A percentile compares a stretch with the other conserved stretches of the same genome.
Evolutionary conservation across 2,888 invertebrate species (phyloP).

Genomic region (Tenodera sinensis): DNA sequence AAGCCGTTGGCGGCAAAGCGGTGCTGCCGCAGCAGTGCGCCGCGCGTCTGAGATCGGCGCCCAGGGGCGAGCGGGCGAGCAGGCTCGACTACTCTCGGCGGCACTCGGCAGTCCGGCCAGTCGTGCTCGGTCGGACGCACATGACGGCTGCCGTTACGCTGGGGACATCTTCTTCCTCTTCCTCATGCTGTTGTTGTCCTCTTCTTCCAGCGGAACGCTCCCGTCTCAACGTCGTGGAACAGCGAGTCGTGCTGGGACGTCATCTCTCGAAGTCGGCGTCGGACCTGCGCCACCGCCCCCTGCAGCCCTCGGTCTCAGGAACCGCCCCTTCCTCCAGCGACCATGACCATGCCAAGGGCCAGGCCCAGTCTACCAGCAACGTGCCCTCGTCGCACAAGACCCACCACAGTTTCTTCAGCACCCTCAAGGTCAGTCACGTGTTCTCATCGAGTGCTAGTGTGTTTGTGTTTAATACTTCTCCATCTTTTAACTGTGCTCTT

Average conservation of each 20-base stretch:
- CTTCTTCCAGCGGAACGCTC: constrained; percentile 34
- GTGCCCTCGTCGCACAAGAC: constrained; percentile 65
- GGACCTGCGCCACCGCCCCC: constrained; percentile 60
- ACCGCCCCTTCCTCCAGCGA: background rate
- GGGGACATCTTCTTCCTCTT: background rate
- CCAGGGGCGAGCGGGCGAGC: background rate
- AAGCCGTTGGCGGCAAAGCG: background rate
- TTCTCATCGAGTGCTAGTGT: no score
- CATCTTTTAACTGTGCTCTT: no score
- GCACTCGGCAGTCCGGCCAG: no score
- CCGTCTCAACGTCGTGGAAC: constrained; percentile 36
- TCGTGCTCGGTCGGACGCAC: background rate
- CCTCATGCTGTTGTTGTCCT: constrained; percentile 1
- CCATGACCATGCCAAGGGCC: constrained; percentile 20
- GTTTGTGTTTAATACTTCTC: no score
- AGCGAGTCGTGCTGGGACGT: constrained; percentile 45
- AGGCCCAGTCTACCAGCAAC: constrained; percentile 32
- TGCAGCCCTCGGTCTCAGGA: constrained; percentile 38
- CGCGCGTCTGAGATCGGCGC: background rate
- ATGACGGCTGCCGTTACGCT: background rate
- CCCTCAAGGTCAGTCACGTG: constrained; percentile 58
- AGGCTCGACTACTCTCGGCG: background rate
- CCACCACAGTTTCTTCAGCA: constrained; percentile 78
- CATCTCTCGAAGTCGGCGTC: constrained; percentile 80
- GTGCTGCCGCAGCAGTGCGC: background rate